Conservation (phyloP, 2,113 vertebrate species). For the Phaethon lepturus region DNA sequence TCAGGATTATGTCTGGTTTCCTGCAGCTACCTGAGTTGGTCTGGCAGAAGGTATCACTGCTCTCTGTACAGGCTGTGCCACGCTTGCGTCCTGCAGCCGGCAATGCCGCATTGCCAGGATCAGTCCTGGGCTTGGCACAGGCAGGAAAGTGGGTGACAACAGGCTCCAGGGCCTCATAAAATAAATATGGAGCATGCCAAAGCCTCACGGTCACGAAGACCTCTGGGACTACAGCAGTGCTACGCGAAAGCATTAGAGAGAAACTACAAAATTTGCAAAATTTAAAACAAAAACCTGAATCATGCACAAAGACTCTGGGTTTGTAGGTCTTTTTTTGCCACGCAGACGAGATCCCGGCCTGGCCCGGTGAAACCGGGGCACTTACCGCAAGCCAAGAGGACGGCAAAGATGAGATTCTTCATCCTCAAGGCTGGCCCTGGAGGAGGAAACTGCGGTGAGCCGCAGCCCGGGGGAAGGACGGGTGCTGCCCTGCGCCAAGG, state of each 20-base stretch:
- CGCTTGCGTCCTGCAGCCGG: not conserved
- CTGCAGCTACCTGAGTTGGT: not conserved
- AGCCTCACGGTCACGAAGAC: fast-evolving
- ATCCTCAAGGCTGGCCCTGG: not conserved
- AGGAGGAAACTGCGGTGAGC: not conserved
- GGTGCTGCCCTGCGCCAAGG: fast-evolving
- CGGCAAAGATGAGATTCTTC: slow-evolving; percentile 31
- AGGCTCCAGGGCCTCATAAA: not conserved
- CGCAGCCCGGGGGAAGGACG: not conserved
- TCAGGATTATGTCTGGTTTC: not conserved
- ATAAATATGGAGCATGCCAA: not conserved
- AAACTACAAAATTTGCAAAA: not conserved
- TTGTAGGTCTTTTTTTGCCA: fast-evolving
- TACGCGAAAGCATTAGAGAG: fast-evolving
- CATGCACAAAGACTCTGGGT: not conserved
- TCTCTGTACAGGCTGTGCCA: not conserved
- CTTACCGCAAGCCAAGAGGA: slow-evolving; percentile 50
- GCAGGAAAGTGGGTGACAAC: not conserved
- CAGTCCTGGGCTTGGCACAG: not conserved
- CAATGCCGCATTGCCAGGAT: not conserved
- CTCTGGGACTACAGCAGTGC: not conserved
- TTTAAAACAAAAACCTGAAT: not conserved
- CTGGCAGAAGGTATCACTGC: not conserved
- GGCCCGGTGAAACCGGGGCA: not conserved
- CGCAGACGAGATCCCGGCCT: fast-evolving